Base-by-base conservation (phyloP, 2,888 invertebrate species). In the Steinernema hermaphroditum region DNA sequence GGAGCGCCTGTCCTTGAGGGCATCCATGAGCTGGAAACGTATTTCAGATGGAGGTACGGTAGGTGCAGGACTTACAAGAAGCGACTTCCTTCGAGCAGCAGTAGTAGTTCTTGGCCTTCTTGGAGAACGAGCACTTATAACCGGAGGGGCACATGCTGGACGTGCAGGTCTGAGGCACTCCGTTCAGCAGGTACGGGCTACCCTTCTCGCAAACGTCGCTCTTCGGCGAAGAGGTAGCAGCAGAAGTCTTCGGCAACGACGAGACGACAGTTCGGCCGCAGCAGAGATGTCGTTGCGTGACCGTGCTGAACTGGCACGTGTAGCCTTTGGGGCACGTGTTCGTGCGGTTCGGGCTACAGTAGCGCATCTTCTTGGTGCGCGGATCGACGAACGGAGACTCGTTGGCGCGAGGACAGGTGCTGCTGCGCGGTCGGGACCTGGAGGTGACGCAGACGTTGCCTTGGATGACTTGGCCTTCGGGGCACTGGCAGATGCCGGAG, bases 141-240 rank as follows among this genome's bases (percentile, higher is more conserved):
- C 49, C 49, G 22, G 73, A 43, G 37, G 82, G 83, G 71, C 84
- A 83, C 43, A 82, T 78, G 2, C 77, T 76, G 1, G 77, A 70
- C 0, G 85, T 83, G 74, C 85, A 85, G 68, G 84, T 83, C 72
- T 83, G 81, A 16, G 85, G 85, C 16, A 80, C 75, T 37, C 84
- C 85, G 49, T 81, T 82, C 14, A 83, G 75, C 32, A 85, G 73
- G 69, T 81, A 83, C 9, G 83, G 80, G 43, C 69, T 74, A 50
- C 84, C 84, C 19, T 76, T 72, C 14, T 85, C 84, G 73, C 85
- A 85, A 32, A 85, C 83, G 44, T 75, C 54, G 72, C 73, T 76
- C 54, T 74, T 75, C 73, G 70, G 72, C 4, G 62, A 68, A 44
- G 77, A 73, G 50, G 74, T 75, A 24, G 76, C 74, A 32, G 73